phyloP scores from a whole-genome alignment of 1,140 invertebrate species.

The Pemphigus obesinymphae region DNA sequence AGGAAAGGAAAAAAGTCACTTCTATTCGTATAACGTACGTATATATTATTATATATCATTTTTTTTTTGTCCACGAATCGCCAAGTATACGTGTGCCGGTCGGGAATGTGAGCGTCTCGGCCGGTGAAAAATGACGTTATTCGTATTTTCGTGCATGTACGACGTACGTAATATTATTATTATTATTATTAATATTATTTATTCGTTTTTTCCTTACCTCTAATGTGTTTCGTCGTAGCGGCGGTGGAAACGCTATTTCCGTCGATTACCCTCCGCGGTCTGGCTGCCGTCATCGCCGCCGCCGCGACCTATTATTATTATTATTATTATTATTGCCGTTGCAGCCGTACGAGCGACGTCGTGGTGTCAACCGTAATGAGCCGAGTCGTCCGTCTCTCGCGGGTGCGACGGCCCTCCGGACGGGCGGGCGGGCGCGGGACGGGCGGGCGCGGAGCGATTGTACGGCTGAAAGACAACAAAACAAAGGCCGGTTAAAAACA shows the following conservation, averaged over 20 bases:
- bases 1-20: background rate
- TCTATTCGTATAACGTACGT: background rate
- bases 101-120: background rate
- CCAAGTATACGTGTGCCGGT: background rate
- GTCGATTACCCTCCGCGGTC: conserved; percentile 23
- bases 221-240: background rate
- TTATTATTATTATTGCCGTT: too few species aligned
- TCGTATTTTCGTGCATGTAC: background rate
- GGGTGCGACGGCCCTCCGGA: too few species aligned
- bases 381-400: background rate
- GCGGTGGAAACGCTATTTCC: conserved; percentile 6
- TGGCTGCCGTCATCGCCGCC: background rate
- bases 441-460: too few species aligned
- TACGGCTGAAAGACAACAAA: too few species aligned
- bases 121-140: conserved; percentile 16
- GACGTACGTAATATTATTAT: background rate
- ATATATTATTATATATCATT: background rate
- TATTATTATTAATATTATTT: conserved; percentile 6
- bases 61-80: background rate
- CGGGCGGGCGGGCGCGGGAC: background rate
- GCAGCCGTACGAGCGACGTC: background rate
- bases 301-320: background rate
- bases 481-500: too few species aligned
- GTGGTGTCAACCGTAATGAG: background rate
- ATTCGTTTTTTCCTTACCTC: background rate